Conservation (phyloP, 2,797 vertebrate species). For the Acipenser ruthenus region DNA sequence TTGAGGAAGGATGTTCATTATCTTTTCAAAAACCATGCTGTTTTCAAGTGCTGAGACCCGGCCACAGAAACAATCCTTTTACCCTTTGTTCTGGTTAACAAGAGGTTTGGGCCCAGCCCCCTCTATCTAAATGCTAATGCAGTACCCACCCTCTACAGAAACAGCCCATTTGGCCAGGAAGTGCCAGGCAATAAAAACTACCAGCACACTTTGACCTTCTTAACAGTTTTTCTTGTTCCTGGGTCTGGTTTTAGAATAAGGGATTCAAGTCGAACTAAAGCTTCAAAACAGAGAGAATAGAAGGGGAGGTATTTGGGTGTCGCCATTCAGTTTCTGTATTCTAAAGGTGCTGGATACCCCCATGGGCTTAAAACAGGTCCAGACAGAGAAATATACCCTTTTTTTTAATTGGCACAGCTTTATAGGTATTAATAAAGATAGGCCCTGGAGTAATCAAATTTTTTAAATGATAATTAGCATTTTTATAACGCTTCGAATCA, state of each 20-base stretch:
- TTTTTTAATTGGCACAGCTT: too few species aligned
- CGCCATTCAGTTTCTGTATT: background rate
- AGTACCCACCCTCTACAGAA: conserved; percentile 16
- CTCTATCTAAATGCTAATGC: conserved; percentile 21
- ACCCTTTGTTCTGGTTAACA: background rate
- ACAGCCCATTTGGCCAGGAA: conserved; percentile 16
- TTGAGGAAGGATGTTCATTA: background rate
- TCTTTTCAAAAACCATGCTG: conserved; percentile 9
- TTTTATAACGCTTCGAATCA: too few species aligned
- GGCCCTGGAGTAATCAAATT: too few species aligned
- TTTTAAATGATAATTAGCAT: too few species aligned
- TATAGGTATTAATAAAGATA: too few species aligned
- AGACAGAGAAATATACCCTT: background rate
- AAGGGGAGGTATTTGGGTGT: background rate
- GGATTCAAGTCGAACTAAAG: background rate
- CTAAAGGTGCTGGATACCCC: background rate
- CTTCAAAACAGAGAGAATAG: background rate
- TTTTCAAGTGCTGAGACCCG: conserved; percentile 1
- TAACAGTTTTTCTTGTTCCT: background rate
- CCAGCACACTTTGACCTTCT: conserved; percentile 19
- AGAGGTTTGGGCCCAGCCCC: conserved; percentile 5
- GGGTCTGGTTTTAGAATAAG: background rate
- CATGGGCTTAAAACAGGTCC: background rate
- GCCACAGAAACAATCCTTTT: background rate
- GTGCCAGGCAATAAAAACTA: conserved; percentile 9